Conservation (phyloP, 2,797 vertebrate species). For the Furcifer pardalis region DNA sequence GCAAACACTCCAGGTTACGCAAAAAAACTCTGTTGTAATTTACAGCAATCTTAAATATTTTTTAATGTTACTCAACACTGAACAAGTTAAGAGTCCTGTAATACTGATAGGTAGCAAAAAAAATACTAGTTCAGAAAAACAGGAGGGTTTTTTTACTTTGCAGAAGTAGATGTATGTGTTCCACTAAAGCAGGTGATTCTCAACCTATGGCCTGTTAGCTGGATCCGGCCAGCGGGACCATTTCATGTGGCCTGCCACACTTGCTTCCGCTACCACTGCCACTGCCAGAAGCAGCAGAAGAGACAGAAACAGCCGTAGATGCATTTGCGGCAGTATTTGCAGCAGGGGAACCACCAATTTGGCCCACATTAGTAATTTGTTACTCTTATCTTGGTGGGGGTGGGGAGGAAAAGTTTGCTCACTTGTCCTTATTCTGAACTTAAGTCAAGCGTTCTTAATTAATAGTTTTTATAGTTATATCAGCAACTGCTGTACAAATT, state of each 20-base stretch:
- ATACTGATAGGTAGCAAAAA: not conserved
- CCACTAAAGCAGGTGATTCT: too few species aligned
- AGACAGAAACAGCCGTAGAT: too few species aligned
- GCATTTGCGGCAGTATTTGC: too few species aligned
- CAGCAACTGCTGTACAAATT: not conserved
- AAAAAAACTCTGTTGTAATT: not conserved
- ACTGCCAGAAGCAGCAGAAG: too few species aligned
- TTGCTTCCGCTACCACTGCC: too few species aligned
- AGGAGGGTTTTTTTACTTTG: not conserved
- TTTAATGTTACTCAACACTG: not conserved
- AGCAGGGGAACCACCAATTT: too few species aligned
- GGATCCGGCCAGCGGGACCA: too few species aligned
- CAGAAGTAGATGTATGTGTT: not conserved
- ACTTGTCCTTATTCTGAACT: not conserved
- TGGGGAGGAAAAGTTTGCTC: not conserved
- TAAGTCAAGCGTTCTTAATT: not conserved
- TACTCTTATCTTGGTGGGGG: too few species aligned
- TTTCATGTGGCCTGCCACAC: too few species aligned
- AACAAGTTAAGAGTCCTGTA: not conserved
- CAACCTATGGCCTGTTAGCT: too few species aligned
- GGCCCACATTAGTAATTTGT: too few species aligned
- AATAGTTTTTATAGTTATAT: not conserved
- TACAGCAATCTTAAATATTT: not conserved
- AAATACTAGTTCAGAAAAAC: not conserved
- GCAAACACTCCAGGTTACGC: not conserved